Evolutionary conservation across 2,888 invertebrate genomes (phyloP).

Genomic region (Linyphia triangularis): DNA sequence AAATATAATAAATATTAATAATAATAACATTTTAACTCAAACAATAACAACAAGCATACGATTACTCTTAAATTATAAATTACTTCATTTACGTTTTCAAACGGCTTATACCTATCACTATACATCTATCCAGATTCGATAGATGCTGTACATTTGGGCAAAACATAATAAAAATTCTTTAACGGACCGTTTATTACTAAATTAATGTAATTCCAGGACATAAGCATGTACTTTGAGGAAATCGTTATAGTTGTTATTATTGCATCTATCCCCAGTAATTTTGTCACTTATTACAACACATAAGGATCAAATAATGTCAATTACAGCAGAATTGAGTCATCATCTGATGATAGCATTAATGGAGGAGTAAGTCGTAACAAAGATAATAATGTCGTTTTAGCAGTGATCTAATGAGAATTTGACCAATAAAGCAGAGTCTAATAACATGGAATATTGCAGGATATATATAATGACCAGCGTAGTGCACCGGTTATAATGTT

Average conservation of each 20-base stretch:
- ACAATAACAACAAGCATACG: no score
- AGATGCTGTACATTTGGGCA: no score
- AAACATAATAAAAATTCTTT: neutral
- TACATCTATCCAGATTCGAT: no score
- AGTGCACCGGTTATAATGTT: neutral
- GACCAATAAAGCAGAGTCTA: conserved; percentile 9
- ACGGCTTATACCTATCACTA: no score
- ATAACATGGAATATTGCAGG: neutral
- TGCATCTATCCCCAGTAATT: neutral
- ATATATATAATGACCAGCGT: neutral
- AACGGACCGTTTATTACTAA: neutral
- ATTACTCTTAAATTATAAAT: no score
- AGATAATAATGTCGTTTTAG: neutral
- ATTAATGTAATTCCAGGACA: neutral
- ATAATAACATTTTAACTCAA: no score
- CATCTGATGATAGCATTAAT: neutral
- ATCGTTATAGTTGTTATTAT: neutral
- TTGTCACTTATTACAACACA: neutral
- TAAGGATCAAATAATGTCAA: conserved; percentile 15
- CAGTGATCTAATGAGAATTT: conserved; percentile 20
- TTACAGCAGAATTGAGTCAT: neutral
- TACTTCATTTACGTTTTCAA: no score
- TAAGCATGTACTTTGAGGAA: neutral
- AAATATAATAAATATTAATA: no score
- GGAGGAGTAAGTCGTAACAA: neutral